Evolutionary conservation across 1,140 invertebrate species (phyloP).

Genomic region (Caenorhabditis brenneri): DNA sequence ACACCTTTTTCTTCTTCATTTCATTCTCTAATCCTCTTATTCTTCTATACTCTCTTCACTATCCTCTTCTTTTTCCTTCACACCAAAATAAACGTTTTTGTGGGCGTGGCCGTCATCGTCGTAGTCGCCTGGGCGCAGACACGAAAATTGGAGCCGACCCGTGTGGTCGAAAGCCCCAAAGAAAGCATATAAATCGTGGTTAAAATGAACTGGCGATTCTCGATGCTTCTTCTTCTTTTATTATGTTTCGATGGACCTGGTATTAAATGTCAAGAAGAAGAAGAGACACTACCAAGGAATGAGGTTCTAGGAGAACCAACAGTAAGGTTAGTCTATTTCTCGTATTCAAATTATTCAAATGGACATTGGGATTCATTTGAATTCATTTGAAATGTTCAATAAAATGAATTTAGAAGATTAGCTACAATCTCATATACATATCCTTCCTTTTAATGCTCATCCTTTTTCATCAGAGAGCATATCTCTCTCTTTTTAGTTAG

Average conservation of each 20-base stretch:
- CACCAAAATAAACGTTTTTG: conserved; percentile 37
- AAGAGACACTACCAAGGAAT: not conserved
- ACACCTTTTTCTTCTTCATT: not conserved
- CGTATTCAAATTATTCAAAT: not conserved
- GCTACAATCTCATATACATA: not conserved
- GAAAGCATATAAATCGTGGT: not conserved
- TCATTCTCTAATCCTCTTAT: not conserved
- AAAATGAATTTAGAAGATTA: not conserved
- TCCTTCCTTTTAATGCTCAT: not conserved
- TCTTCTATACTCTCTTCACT: not conserved
- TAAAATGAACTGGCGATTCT: conserved; percentile 27
- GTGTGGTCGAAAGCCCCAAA: not conserved
- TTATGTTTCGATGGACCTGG: conserved; percentile 35
- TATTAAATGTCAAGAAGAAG: conserved; percentile 4
- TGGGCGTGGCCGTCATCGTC: conserved; percentile 16
- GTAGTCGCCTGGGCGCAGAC: not conserved
- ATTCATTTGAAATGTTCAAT: not conserved
- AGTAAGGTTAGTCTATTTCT: not conserved
- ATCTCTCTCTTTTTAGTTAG: not conserved
- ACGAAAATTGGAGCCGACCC: conserved; percentile 17
- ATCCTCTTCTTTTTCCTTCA: not conserved
- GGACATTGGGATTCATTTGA: not conserved
- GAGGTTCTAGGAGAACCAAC: conserved; percentile 34
- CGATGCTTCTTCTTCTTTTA: conserved; percentile 23
- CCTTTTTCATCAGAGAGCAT: not conserved